Conservation (phyloP, 2,888 invertebrate genomes). For the Argynnis bischoffii region DNA sequence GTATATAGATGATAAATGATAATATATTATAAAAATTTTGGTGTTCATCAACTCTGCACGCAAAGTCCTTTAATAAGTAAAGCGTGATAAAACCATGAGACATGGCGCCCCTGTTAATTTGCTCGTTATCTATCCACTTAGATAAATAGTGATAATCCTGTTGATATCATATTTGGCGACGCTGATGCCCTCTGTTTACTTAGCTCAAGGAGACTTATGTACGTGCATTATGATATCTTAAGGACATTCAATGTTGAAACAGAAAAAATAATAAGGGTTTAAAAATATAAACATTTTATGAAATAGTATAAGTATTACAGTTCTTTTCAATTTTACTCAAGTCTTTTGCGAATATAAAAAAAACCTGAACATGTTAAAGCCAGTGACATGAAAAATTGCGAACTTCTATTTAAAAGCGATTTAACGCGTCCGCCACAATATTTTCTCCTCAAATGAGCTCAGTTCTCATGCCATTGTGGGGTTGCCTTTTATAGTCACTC, state of each 20-base stretch:
- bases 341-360: too few relatives aligned
- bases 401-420: conserved; percentile 71
- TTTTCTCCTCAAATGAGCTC: conserved; percentile 80
- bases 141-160: conserved; percentile 70
- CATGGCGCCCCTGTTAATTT: conserved; percentile 58
- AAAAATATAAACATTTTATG: neutral
- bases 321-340: too few relatives aligned
- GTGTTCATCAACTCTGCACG: conserved; percentile 9
- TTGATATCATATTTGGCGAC: conserved; percentile 58
- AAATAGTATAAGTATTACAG: too few relatives aligned
- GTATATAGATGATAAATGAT: too few relatives aligned
- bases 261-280: neutral
- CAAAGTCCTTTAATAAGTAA: conserved; percentile 22
- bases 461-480: conserved; percentile 80
- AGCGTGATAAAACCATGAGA: conserved; percentile 34
- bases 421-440: conserved; percentile 71
- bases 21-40: conserved; percentile 7
- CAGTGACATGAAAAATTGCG: conserved; percentile 36
- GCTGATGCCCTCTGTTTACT: conserved; percentile 51
- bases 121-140: conserved; percentile 52
- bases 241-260: neutral
- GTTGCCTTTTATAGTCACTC: conserved; percentile 70
- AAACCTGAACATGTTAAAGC: conserved; percentile 3
- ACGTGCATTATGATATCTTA: neutral
- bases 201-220: conserved; percentile 40